Base-by-base conservation (phyloP, 2,113 vertebrate species). In the Peucedramus taeniatus region DNA sequence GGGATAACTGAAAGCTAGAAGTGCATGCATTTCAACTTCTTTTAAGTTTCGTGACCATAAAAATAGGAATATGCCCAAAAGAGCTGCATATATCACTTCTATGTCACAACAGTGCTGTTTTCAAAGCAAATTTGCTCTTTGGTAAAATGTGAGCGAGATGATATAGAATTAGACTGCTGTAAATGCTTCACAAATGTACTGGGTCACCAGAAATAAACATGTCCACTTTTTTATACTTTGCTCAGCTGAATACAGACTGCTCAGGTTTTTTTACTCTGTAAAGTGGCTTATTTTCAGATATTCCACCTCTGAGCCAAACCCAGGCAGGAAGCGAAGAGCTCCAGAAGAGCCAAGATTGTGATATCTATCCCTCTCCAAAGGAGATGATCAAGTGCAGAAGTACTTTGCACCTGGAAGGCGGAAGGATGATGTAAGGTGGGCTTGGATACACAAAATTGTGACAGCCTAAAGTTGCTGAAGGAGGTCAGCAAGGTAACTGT, bases 11-110 rank as follows among this genome's bases (percentile, higher is more conserved):
- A 85, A 96, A 69, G 49, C 79, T 69, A 65, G 59, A 97, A 97
- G 72, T 72, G 87, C 33, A 70, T 37, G 26, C 18, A 35, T 94
- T 84, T 96, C 42, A 74, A 89, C 84, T 94, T 94, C 92, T 94
- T 89, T 94, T 77, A 94, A 85, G 81, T 83, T 93, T 87, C 78
- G 86, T 63, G 82, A 92, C 64, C 75, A 68, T 88, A 93, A 96
- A 94, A 96, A 83, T 37, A 94, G 42, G 56, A 91, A 94, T 69
- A 89, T 84, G 88, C n/a, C 80, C 90, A 80, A 80, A 95, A 91
- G 75, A 94, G 33, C 54, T 70, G 33, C 27, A 70, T 89, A 82
- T 24, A 79, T 97, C 77, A 93, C 61, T 93, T 96, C 95, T 79
- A 96, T 82, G 70, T 69, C 74, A 91, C 49, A 91, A 49, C 1